These are phyloP conservation scores for Calameuta pallipes DNA, from an alignment of 2,888 invertebrate species.

Conservation along the genomic window DNA sequence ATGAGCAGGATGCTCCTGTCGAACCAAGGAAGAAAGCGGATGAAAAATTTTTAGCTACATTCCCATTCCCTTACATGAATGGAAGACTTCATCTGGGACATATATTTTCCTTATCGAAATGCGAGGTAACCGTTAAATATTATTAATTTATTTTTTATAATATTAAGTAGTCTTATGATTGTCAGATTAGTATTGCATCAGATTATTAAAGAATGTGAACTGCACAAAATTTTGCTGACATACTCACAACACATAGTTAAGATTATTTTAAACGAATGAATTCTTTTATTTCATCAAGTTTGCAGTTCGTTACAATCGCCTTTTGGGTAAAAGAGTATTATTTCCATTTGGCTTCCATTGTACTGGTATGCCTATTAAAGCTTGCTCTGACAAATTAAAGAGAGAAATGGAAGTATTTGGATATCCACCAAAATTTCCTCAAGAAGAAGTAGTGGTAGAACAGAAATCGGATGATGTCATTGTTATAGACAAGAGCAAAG, in stretches of 20 bases:
- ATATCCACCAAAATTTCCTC: conserved; percentile 91
- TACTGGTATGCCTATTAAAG: conserved; percentile 99
- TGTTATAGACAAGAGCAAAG: conserved; percentile 88
- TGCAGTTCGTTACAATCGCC: conserved; percentile 89
- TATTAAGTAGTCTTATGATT: not conserved
- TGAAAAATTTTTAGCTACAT: conserved; percentile 93
- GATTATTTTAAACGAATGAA: not conserved
- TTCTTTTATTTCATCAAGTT: conserved; percentile 72
- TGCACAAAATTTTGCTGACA: not conserved
- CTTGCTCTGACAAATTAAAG: conserved; percentile 97
- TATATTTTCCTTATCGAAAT: conserved; percentile 96
- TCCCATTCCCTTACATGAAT: conserved; percentile 99
- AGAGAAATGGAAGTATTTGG: conserved; percentile 93
- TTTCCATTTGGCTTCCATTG: conserved; percentile 99
- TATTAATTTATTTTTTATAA: not conserved
- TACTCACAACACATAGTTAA: not conserved
- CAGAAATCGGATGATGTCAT: conserved; percentile 71
- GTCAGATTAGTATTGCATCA: not conserved
- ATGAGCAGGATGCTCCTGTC: conserved; percentile 85
- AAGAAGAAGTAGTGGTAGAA: conserved; percentile 64
- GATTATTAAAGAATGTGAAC: not conserved
- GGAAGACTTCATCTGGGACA: conserved; percentile 97
- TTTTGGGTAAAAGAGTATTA: conserved; percentile 89
- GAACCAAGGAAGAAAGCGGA: conserved; percentile 69
- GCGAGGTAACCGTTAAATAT: conserved; percentile 76